Percentiles rank a stretch among this genome's conserved stretches.
These are phyloP conservation scores for Heloderma charlesbogerti DNA, from an alignment of 2,113 vertebrate species.

Conservation along the genomic window DNA sequence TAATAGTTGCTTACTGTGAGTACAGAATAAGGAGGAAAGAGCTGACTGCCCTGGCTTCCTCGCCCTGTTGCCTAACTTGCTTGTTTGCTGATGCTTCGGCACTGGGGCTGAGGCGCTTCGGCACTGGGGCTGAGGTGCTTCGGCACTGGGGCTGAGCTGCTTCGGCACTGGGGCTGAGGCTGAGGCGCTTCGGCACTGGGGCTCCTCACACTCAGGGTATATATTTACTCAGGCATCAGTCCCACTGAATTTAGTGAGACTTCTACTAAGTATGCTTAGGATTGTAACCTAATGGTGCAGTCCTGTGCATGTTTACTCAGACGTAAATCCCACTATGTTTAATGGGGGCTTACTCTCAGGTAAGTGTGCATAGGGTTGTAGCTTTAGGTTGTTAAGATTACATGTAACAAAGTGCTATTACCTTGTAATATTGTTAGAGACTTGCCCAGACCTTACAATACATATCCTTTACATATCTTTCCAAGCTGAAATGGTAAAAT, in stretches of 20 bases:
- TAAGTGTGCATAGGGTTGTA: neutral
- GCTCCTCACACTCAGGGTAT: constrained; percentile 42
- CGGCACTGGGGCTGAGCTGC: too few relatives aligned
- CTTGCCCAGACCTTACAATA: constrained; percentile 58
- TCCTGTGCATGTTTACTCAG: neutral
- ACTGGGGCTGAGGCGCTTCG: too few relatives aligned
- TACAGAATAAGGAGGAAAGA: too few relatives aligned
- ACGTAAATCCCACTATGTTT: too few relatives aligned
- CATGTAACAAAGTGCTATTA: constrained; percentile 16
- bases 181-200: too few relatives aligned
- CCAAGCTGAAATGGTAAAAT: constrained; percentile 60
- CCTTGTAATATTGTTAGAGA: constrained; percentile 27
- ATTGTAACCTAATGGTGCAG: neutral
- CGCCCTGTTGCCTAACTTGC: too few relatives aligned
- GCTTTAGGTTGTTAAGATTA: neutral
- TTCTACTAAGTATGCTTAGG: neutral
- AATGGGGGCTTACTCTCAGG: too few relatives aligned
- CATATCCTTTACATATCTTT: constrained; percentile 47
- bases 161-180: too few relatives aligned
- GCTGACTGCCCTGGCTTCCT: too few relatives aligned
- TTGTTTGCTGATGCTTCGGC: too few relatives aligned
- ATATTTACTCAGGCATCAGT: constrained; percentile 39
- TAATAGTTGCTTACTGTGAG: too few relatives aligned
- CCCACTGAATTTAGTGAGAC: neutral
- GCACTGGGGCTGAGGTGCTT: too few relatives aligned